Base-by-base conservation (phyloP, 2,797 vertebrate species). In the Bovichtus variegatus region DNA sequence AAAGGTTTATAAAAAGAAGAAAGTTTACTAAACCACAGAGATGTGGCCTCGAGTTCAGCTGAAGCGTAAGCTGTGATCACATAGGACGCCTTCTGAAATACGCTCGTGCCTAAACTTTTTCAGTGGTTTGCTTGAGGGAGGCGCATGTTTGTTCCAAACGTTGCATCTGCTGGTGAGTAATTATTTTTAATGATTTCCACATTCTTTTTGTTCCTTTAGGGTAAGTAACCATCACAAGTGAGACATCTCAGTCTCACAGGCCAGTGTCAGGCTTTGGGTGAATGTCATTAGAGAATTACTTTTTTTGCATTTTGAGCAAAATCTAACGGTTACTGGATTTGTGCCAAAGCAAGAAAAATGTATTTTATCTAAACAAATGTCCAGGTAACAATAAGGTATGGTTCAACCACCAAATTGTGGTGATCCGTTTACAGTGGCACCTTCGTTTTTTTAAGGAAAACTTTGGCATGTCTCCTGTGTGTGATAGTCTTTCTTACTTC, bases 401-500 rank as follows among this genome's bases (percentile, higher is more conserved):
- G 40, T 51, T 61, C 18, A 58, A 60, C 25, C 25, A 60, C 23
- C 16, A 34, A 46, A 55, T 1, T 38, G 47, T 58, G 21, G 19
- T 3, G 62, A n/a, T 55, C n/a, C 38, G 19, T 73, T 68, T 6
- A 44, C 16, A 71, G 40, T 25, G 16, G 15, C 40, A 29, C 3
- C 6, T 27, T 63, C 23, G 25, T 43, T 41, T n/a, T n/a, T 34
- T 68, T 31, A 54, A 34, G 18, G 40, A 21, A 61, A 61, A 18
- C 38, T 31, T 18, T 59, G 19, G 1, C 43, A 27, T 60, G 51
- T 36, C 15, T 49, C 1, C 8, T 34, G 16, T 68, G 31, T 53
- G 43, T 40, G 31, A 19, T 3, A 19, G 53, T 58, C 0, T 54
- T 50, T 77, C 92, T 91, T 91, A 99, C 98, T 96, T 99, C 98